Evolutionary conservation across 2,797 vertebrate genomes (phyloP), one percentile per base, ranked within the genome.

Genomic region (Gymnoscopelus braueri): DNA sequence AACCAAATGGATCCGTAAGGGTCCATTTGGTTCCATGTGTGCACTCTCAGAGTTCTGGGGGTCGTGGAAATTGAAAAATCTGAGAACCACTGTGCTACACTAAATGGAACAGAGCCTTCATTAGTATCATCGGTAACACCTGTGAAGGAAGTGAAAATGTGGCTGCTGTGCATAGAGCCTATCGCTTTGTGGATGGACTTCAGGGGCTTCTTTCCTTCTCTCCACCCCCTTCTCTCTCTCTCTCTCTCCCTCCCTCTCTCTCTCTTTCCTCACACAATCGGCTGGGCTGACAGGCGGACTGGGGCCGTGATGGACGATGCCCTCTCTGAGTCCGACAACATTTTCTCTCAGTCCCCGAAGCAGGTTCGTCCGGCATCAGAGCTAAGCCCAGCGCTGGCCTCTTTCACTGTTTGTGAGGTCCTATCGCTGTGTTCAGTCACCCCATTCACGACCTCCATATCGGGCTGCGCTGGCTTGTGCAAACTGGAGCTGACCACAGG

Each of bases 321-420:
- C 86, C 92, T 92, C 91, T 91, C 88, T n/a, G 78, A 93, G 91
- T 93, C 91, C 84, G 92, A 94, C 93, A 94, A 94, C 92, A 94
- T 94, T 94, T 94, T 94, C 92, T 93, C 92, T 94, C 92, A 62
- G 87, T 91, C 90, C 91, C 91, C 77, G 90, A 91, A 92, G 91
- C 90, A 69, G 84, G 87, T 85, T 91, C 85, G 81, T 81, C 77
- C 83, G 77, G 87, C 81, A 81, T 91, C 83, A 89, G 87, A 86
- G 74, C 74, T 69, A 79, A 19, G 75, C 79, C 78, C 68, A 44
- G 70, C 50, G 66, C 76, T 82, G 85, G 89, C 88, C 84, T 81
- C 82, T 85, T 83, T 88, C 86, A 88, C 74, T 90, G 85, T 91
- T 91, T 91, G 89, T 90, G 90, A 89, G 88, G 89, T 89, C 91